Evolutionary conservation across 1,140 invertebrate genomes (phyloP), one percentile per base, ranked within the genome.

Genomic region (Brachionus angularis): DNA sequence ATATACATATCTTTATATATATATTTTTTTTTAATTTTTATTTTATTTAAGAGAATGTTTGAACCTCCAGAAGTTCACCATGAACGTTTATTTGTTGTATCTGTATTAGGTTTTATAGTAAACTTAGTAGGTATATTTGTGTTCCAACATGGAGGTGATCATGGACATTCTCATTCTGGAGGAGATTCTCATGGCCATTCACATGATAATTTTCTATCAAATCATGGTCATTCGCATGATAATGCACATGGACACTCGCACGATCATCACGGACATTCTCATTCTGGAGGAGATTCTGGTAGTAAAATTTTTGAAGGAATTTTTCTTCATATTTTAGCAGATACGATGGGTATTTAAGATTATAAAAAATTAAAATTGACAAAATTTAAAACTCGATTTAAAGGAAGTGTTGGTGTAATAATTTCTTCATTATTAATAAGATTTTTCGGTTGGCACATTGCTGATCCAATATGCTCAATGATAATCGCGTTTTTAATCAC

Each of bases 71-170:
- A 83, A 47, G 80, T 87, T 18, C 79, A 81, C 25, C 85, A 85
- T 10, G 84, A 85, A 61, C 80, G 80, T 74, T 86, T 74, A 27
- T 62, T 74, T 39, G 10, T 73, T 5, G 91, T 98, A 0, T 96
- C 93, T 8, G 89, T 97, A 0, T 76, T 94, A 29, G 95, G 94
- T 0, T 86, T 98, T 49, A 72, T 96, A 50, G 94, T 97, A 0
- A 98, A 98, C 84, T 81, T 98, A 73, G 86, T 97, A 42, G 95
- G 94, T 67, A 95, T 97, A 73, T 95, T 94, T 83, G 93, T 91
- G 18, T 97, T 98, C 80, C 89, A 91, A 12, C 89, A 91, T 75
- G 75, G 77, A 71, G 31, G 53, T 16, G 73, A 73, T 31, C 55
- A 72, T 71, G 29, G 23, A 29, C 67, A 70, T 29, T 80, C 84